These are phyloP conservation scores for Venturia canescens DNA, from an alignment of 1,140 invertebrate genomes.

Conservation along the genomic window DNA sequence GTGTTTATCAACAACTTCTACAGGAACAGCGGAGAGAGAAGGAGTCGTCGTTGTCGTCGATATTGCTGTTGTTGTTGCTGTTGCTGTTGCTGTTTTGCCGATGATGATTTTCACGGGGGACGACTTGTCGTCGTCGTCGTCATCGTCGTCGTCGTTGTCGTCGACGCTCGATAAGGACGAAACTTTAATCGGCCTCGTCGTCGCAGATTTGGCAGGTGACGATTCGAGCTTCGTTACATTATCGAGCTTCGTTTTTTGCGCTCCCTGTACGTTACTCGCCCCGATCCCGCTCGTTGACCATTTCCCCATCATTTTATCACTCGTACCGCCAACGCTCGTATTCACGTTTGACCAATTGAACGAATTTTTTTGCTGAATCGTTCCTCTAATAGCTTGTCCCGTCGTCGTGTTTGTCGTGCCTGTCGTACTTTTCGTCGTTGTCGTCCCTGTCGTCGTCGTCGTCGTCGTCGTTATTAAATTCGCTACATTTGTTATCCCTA, in stretches of 20 bases:
- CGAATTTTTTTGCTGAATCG: constrained; percentile 50
- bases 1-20: constrained; percentile 48
- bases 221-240: too few relatives aligned
- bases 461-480: constrained; percentile 54
- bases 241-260: constrained; percentile 26
- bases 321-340: constrained; percentile 58
- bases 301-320: constrained; percentile 55
- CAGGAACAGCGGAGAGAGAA: constrained; percentile 26
- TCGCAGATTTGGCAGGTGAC: too few relatives aligned
- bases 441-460: constrained; percentile 46
- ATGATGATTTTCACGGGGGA: constrained; percentile 55
- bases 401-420: constrained; percentile 53
- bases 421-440: constrained; percentile 53
- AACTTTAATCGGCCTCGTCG: constrained; percentile 42
- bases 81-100: constrained; percentile 29
- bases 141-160: constrained; percentile 61
- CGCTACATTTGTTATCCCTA: constrained; percentile 48
- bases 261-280: constrained; percentile 63
- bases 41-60: constrained; percentile 41
- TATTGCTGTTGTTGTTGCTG: constrained; percentile 44
- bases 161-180: constrained; percentile 67
- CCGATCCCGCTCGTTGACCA: constrained; percentile 61
- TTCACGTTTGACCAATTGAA: constrained; percentile 56
- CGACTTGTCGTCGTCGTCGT: constrained; percentile 63
- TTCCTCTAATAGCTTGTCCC: constrained; percentile 3